phyloP scores from a whole-genome alignment of 35 echinoderm and acorn worm species.

The Holothuria glaberrima region DNA sequence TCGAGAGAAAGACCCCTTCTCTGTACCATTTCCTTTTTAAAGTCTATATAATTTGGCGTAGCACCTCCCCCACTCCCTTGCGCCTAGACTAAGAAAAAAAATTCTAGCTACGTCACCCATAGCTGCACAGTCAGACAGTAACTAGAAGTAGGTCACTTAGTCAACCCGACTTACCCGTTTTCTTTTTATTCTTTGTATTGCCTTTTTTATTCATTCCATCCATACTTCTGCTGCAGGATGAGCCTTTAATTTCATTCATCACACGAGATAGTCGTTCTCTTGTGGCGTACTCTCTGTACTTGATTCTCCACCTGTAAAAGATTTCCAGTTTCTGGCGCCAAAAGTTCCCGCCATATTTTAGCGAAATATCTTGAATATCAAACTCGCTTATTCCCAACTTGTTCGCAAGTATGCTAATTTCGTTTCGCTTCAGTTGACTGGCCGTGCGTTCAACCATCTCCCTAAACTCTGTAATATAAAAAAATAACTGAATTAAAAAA shows the following conservation, averaged over 20 bases:
- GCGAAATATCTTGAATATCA: slow-evolving; percentile 41
- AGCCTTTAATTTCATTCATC: slow-evolving; percentile 8
- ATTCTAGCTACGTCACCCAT: not conserved
- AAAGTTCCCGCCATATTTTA: slow-evolving; percentile 26
- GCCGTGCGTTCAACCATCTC: slow-evolving; percentile 30
- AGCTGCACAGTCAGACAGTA: not conserved
- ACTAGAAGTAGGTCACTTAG: not conserved
- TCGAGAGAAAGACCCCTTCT: too few relatives aligned
- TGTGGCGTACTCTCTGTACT: slow-evolving; percentile 56
- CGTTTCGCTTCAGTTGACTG: slow-evolving; percentile 25
- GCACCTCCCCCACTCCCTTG: not conserved
- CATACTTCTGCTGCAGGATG: not conserved
- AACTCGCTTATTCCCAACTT: slow-evolving; percentile 23
- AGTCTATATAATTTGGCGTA: too few relatives aligned
- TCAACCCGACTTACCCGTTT: not conserved
- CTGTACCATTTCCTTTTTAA: too few relatives aligned
- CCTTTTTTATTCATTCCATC: not conserved
- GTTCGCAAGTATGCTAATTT: slow-evolving; percentile 26
- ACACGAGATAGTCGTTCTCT: slow-evolving; percentile 36
- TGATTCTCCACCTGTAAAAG: slow-evolving; percentile 13
- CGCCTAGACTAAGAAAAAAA: not conserved
- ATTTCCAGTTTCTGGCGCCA: slow-evolving; percentile 53
- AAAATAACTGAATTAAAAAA: too few relatives aligned
- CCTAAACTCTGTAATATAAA: not conserved
- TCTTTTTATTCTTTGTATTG: not conserved